Conservation (phyloP, 2,888 invertebrate genomes). For the Ryuthela nishihirai region DNA sequence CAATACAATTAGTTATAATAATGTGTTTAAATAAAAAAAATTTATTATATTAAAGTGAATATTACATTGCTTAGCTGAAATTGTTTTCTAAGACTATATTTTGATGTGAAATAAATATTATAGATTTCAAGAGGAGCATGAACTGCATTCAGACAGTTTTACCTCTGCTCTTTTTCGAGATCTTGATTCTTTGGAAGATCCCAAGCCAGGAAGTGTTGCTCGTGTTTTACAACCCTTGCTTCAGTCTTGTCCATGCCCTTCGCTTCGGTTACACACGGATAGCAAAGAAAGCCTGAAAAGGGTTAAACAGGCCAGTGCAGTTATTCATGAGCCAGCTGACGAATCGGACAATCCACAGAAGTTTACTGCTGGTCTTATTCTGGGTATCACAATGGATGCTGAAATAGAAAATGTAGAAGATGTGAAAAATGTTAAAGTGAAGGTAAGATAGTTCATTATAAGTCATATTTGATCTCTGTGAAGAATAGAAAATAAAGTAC, state of each 20-base stretch:
- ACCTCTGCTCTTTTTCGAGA: constrained; percentile 74
- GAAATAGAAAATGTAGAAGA: constrained; percentile 75
- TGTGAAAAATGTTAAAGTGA: constrained; percentile 69
- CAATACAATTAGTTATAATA: too few species aligned
- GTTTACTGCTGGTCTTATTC: constrained; percentile 86
- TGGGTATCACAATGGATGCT: constrained; percentile 81
- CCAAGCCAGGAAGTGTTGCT: constrained; percentile 78
- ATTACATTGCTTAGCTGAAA: too few species aligned
- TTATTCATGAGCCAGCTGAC: constrained; percentile 77
- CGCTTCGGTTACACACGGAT: constrained; percentile 23
- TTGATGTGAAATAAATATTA: too few species aligned
- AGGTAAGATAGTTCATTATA: constrained; percentile 48
- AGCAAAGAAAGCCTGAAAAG: constrained; percentile 45
- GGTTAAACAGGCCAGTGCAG: constrained; percentile 48
- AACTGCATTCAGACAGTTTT: constrained; percentile 70
- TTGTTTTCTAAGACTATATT: too few species aligned
- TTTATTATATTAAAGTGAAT: too few species aligned
- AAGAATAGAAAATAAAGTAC: too few species aligned
- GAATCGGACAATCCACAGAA: constrained; percentile 77
- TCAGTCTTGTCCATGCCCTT: constrained; percentile 35
- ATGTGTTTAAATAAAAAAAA: too few species aligned
- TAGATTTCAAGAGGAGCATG: constrained; percentile 49
- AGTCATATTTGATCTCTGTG: background rate
- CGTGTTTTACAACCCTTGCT: constrained; percentile 69
- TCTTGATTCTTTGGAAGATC: constrained; percentile 61